Evolutionary conservation across 1,140 invertebrate species (phyloP).

Genomic region (Asbolus verrucosus): DNA sequence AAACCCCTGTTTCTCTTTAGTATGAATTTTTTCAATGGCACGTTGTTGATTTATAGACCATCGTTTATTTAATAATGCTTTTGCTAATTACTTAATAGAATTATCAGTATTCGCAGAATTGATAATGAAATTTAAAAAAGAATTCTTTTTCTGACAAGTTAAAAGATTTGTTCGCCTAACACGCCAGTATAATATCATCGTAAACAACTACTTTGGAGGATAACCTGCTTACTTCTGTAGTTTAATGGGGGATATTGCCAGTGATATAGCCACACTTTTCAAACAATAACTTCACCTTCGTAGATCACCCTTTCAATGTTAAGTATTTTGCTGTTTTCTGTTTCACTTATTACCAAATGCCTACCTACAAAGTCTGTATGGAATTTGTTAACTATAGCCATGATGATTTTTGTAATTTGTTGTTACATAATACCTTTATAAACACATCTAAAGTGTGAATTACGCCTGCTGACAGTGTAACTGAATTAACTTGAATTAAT

Average conservation of each 20-base stretch:
- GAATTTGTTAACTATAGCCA: neutral
- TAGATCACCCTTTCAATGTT: conserved; percentile 14
- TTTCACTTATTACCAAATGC: neutral
- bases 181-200: no score
- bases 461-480: neutral
- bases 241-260: conserved; percentile 3
- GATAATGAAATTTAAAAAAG: no score
- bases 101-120: no score
- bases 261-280: conserved; percentile 10
- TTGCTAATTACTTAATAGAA: no score
- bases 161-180: no score
- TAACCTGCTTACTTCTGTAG: no score
- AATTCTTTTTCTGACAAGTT: no score
- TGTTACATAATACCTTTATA: neutral
- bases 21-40: no score
- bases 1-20: no score
- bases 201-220: no score
- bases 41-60: no score
- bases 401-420: neutral
- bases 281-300: conserved; percentile 5
- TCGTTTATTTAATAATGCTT: no score
- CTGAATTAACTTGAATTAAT: neutral
- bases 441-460: neutral
- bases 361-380: neutral
- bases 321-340: conserved; percentile 12